Conservation (phyloP, 92 coral and sea anemone species). For the Palythoa caribaeorum region DNA sequence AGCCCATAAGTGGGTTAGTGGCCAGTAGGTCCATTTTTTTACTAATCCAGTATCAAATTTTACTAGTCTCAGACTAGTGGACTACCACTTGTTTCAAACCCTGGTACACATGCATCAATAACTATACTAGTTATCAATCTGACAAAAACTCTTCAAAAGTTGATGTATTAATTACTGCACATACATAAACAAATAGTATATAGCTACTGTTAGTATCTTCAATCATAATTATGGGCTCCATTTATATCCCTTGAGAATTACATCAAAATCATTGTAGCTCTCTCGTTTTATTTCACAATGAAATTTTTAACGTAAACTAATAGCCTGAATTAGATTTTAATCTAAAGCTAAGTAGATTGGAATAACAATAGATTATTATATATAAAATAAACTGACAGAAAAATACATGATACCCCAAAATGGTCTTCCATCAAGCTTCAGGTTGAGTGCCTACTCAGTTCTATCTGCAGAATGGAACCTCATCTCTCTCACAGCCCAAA, state of each 20-base stretch:
- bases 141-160: neutral
- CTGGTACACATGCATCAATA: too few species aligned
- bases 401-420: slow-evolving; percentile 56
- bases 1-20: too few species aligned
- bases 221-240: neutral
- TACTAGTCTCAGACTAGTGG: too few species aligned
- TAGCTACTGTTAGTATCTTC: neutral
- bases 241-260: neutral
- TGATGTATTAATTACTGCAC: neutral
- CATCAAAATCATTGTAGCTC: neutral
- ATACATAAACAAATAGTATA: neutral
- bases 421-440: slow-evolving; percentile 71
- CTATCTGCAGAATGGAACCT: slow-evolving; percentile 53
- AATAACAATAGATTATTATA: neutral
- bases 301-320: neutral
- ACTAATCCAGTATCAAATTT: too few species aligned
- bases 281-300: neutral
- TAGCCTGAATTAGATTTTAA: neutral
- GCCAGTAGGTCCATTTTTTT: too few species aligned
- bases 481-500: slow-evolving; percentile 60
- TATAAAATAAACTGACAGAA: neutral
- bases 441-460: slow-evolving; percentile 42
- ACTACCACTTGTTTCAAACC: too few species aligned
- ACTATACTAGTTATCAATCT: neutral
- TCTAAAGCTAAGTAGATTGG: neutral